Base-by-base conservation (phyloP, 2,888 invertebrate genomes). In the Clitarchus hookeri region DNA sequence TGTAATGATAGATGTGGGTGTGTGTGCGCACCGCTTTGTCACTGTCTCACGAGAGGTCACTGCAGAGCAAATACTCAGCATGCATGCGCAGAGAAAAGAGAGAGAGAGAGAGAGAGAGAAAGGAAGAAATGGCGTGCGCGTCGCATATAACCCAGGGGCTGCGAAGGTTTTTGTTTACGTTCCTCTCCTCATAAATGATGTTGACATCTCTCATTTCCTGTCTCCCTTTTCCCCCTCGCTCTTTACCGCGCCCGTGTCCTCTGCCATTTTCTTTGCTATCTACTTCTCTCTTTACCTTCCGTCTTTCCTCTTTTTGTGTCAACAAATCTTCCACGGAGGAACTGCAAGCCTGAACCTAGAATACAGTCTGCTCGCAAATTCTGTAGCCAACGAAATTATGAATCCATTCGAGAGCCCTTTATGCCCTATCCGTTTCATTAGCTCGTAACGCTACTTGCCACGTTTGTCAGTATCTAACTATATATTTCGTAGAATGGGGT, bases 191-290 rank as follows among this genome's bases (percentile, higher is more conserved):
- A 23, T 65, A 65, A 65, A 65, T 65, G 65, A 65, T 65, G 65
- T 65, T 65, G 65, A 65, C 65, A 65, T 65, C 65, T 65, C 65
- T 65, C 65, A 65, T 65, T 65, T 65, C 65, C 65, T 65, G 65
- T 65, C 65, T 65, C 19, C 65, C 23, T 65, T 65, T 23, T 6
- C 65, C 65, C 65, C 13, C 16, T 65, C 65, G 11, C 16, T 65
- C 65, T 23, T 23, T 19, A 65, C 65, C 65, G 16, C 16, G 65
- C 19, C 23, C 19, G 19, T 19, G 65, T 13, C 65, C 65, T 6
- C 13, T 19, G 19, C 65, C 65, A 65, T 65, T 65, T 65, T 65
- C 65, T 65, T 65, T 65, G 65, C 65, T 65, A 8, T 65, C 16
- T 65, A 19, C 65, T 16, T 19, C 65, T 65, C 65, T 65, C 65